A percentile compares a stretch with the other conserved stretches of the same genome.
These are phyloP conservation scores for Apogon hyalosoma DNA, from an alignment of 2,797 vertebrate species.

Conservation along the genomic window DNA sequence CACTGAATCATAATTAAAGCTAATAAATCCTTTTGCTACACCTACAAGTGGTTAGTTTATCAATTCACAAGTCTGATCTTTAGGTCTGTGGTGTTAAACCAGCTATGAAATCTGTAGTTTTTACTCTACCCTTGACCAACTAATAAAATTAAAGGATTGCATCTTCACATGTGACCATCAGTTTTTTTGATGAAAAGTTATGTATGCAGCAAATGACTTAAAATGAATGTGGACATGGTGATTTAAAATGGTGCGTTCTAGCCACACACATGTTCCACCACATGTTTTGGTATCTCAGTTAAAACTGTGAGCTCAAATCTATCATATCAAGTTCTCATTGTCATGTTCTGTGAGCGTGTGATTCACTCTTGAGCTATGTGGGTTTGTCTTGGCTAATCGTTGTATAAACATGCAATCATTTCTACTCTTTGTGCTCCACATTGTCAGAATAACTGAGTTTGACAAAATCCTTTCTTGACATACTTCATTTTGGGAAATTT, in stretches of 20 bases:
- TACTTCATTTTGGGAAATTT: neutral
- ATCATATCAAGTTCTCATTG: neutral
- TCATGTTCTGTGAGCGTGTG: neutral
- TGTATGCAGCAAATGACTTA: too few species aligned
- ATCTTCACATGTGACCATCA: neutral
- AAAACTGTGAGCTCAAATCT: neutral
- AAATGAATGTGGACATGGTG: neutral
- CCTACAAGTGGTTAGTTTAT: too few species aligned
- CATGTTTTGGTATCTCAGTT: neutral
- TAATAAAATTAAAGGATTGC: too few species aligned
- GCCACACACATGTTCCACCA: neutral
- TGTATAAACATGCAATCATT: neutral
- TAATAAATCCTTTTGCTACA: too few species aligned
- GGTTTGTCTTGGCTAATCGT: conserved; percentile 4
- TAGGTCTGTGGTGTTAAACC: too few species aligned
- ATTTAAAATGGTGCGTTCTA: neutral
- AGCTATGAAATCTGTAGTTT: neutral
- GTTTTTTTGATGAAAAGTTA: too few species aligned
- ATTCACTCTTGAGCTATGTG: conserved; percentile 27
- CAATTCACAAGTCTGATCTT: too few species aligned
- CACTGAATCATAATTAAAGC: too few species aligned
- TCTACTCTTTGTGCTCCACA: conserved; percentile 1
- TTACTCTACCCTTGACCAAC: neutral
- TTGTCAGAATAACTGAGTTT: neutral
- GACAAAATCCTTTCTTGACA: neutral